Evolutionary conservation across 2,888 invertebrate genomes (phyloP).

Genomic region (Stegophylla sp.): DNA sequence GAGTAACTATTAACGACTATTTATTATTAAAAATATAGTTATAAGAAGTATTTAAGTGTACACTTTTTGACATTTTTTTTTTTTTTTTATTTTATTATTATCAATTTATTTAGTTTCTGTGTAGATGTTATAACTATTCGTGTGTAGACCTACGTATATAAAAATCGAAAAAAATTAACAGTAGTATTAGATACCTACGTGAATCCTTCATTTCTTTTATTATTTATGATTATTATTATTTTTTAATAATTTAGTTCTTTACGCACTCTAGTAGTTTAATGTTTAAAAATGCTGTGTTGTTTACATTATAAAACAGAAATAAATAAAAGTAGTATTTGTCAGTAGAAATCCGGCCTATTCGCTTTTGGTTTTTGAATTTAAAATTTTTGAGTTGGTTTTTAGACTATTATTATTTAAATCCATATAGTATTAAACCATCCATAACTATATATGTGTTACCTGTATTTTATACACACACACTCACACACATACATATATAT

Average conservation of each 20-base stretch:
- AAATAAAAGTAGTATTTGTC: conserved; percentile 60
- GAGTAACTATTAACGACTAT: conserved; percentile 57
- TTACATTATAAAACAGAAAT: conserved; percentile 55
- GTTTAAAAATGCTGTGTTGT: conserved; percentile 59
- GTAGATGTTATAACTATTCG: conserved; percentile 57
- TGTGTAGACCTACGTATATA: conserved; percentile 56
- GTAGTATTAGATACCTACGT: conserved; percentile 58
- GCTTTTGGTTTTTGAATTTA: conserved; percentile 52
- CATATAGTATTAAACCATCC: background rate
- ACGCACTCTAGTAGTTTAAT: conserved; percentile 58
- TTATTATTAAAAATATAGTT: conserved; percentile 47
- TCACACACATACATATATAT: background rate
- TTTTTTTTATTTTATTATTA: conserved; percentile 38
- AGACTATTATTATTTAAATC: conserved; percentile 24
- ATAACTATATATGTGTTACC: background rate
- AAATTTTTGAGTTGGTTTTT: conserved; percentile 38
- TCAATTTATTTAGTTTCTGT: conserved; percentile 57
- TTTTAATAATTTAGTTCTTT: conserved; percentile 57
- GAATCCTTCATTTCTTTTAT: conserved; percentile 57
- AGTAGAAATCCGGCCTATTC: conserved; percentile 54
- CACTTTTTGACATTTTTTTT: conserved; percentile 52
- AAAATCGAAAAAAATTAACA: conserved; percentile 52
- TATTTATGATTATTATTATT: conserved; percentile 49
- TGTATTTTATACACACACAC: background rate
- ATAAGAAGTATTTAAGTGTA: conserved; percentile 58